These are phyloP conservation scores for Tachystola acroxantha DNA, from an alignment of 2,888 invertebrate species.

Conservation along the genomic window DNA sequence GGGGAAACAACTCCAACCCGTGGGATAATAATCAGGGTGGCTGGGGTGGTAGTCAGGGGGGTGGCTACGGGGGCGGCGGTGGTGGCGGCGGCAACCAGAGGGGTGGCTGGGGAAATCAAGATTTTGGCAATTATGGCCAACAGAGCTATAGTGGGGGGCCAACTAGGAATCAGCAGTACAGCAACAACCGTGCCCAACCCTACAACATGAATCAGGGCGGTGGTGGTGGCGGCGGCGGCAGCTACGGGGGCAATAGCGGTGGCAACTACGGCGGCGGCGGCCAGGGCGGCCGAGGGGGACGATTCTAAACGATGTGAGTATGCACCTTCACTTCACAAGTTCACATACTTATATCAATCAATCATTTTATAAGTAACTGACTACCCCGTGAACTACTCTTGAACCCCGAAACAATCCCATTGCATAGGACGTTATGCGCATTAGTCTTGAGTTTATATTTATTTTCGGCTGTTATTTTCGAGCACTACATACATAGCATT, in stretches of 20 bases:
- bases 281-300: conserved; percentile 59
- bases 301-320: conserved; percentile 59
- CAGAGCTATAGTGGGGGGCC: conserved; percentile 93
- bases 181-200: conserved; percentile 83
- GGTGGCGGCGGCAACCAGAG: conserved; percentile 73
- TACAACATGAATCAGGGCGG: conserved; percentile 83
- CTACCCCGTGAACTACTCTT: conserved; percentile 24
- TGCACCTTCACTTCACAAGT: conserved; percentile 10
- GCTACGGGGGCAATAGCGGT: conserved; percentile 65
- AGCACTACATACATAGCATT: conserved; percentile 74
- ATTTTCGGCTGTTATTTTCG: conserved; percentile 27
- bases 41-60: conserved; percentile 33
- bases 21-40: conserved; percentile 61
- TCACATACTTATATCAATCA: conserved; percentile 6
- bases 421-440: conserved; percentile 33
- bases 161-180: conserved; percentile 86
- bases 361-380: conserved; percentile 23
- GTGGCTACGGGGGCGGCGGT: conserved; percentile 63
- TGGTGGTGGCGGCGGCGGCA: conserved; percentile 52
- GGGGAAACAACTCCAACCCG: conserved; percentile 72
- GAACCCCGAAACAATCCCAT: conserved; percentile 17
- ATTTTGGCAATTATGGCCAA: conserved; percentile 88
- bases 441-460: conserved; percentile 25
- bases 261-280: conserved; percentile 52
- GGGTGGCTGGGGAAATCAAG: conserved; percentile 79